A percentile compares a stretch with the other conserved stretches of the same genome.
Conservation (phyloP, 2,113 vertebrate species). For the Rousettus leschenaultii region DNA sequence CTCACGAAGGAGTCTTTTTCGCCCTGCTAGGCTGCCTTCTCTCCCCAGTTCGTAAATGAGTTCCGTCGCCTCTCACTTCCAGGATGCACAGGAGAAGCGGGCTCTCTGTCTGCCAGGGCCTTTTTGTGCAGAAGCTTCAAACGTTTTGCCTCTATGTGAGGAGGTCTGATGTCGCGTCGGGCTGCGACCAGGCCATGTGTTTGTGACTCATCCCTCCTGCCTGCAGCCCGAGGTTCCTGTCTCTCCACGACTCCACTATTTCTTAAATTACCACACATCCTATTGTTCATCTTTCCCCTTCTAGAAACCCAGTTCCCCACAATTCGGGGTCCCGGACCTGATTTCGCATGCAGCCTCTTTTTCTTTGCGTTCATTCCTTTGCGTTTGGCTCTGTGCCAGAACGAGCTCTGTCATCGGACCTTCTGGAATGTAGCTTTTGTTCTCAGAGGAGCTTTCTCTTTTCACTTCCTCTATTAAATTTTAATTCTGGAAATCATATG, state of each 20-base stretch:
- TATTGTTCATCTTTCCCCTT: background rate
- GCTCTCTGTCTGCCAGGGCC: background rate
- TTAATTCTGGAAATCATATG: background rate
- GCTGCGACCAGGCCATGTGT: background rate
- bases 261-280: background rate
- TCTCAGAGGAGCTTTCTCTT: background rate
- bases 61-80: background rate
- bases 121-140: background rate
- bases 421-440: background rate
- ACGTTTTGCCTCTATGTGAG: background rate
- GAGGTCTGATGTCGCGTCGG: fast-evolving
- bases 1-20: background rate
- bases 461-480: conserved; percentile 5
- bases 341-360: background rate
- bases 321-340: background rate
- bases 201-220: background rate
- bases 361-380: background rate
- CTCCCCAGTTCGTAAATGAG: background rate
- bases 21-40: background rate
- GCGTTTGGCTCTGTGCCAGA: background rate
- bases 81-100: background rate
- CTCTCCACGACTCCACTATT: background rate
- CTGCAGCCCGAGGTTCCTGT: background rate
- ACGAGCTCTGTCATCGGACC: background rate
- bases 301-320: background rate